These are phyloP conservation scores for Leuciscus waleckii DNA, from an alignment of 2,797 vertebrate species.

Conservation along the genomic window DNA sequence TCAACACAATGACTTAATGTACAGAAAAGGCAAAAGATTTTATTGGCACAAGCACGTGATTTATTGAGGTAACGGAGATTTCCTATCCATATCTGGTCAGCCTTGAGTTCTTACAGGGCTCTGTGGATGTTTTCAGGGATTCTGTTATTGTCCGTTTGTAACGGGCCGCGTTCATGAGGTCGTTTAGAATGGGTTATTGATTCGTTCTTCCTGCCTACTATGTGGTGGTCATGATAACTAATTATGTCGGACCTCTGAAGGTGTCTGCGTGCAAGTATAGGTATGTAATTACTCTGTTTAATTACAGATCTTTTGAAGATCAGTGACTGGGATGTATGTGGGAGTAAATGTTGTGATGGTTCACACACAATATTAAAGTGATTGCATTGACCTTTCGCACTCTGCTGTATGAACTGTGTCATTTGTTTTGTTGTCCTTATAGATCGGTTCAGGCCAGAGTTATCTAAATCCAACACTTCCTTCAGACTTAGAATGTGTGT, in stretches of 20 bases:
- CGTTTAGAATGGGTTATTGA: conserved; percentile 55
- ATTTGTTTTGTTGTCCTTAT: conserved; percentile 13
- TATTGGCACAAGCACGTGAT: conserved; percentile 66
- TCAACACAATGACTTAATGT: conserved; percentile 67
- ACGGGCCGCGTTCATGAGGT: conserved; percentile 46
- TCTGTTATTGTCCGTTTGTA: conserved; percentile 45
- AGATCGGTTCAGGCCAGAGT: not conserved
- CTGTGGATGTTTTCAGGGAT: conserved; percentile 28
- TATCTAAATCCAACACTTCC: not conserved
- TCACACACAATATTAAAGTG: conserved; percentile 29
- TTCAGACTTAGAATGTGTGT: not conserved
- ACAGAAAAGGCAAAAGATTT: conserved; percentile 58
- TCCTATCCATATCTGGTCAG: conserved; percentile 56
- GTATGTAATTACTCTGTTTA: conserved; percentile 31
- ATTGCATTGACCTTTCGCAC: conserved; percentile 17
- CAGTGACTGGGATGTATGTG: conserved; percentile 11
- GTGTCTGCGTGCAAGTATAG: conserved; percentile 18
- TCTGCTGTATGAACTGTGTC: conserved; percentile 2
- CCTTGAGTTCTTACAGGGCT: conserved; percentile 45
- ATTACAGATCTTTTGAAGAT: conserved; percentile 39
- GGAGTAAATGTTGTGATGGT: conserved; percentile 16
- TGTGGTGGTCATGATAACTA: conserved; percentile 44
- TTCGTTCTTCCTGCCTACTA: conserved; percentile 42
- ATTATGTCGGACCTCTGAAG: conserved; percentile 21
- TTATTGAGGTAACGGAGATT: conserved; percentile 58